phyloP scores from a whole-genome alignment of 2,113 vertebrate species.

The Seriola dumerili region DNA sequence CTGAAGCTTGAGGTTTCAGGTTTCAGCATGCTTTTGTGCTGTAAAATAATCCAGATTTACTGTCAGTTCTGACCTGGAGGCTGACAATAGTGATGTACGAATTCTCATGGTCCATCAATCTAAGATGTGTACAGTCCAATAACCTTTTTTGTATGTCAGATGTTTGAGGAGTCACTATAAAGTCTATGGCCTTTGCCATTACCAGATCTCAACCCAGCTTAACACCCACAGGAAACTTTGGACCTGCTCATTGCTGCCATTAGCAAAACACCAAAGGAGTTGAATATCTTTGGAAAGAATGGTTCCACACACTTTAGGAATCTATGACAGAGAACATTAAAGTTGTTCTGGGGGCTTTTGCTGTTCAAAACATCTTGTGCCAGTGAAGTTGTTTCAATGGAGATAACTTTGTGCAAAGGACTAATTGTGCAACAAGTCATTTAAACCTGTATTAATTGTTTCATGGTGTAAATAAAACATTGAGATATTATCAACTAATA shows the following conservation, averaged over 20 bases:
- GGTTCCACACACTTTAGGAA: neutral
- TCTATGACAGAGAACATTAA: neutral
- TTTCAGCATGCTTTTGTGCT: neutral
- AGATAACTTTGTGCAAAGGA: neutral
- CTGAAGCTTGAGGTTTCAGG: neutral
- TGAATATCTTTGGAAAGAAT: neutral
- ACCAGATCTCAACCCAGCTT: neutral
- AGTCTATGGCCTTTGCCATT: too few relatives aligned
- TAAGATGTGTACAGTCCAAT: neutral
- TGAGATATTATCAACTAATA: too few relatives aligned
- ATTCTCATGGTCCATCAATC: neutral
- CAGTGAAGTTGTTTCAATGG: neutral
- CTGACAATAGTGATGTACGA: neutral
- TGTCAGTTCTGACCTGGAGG: neutral
- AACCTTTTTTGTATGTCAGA: neutral
- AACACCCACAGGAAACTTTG: neutral
- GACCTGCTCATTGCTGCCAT: neutral
- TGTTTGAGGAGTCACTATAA: too few relatives aligned
- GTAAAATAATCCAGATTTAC: neutral
- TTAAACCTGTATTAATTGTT: too few relatives aligned
- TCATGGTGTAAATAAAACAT: too few relatives aligned
- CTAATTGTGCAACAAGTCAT: too few relatives aligned
- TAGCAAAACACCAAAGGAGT: slow-evolving; percentile 11
- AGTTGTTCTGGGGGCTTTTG: too few relatives aligned
- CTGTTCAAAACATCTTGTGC: neutral